Evolutionary conservation across 64 coral and sea anemone species (phyloP).

Genomic region (Stichodactyla helianthus): DNA sequence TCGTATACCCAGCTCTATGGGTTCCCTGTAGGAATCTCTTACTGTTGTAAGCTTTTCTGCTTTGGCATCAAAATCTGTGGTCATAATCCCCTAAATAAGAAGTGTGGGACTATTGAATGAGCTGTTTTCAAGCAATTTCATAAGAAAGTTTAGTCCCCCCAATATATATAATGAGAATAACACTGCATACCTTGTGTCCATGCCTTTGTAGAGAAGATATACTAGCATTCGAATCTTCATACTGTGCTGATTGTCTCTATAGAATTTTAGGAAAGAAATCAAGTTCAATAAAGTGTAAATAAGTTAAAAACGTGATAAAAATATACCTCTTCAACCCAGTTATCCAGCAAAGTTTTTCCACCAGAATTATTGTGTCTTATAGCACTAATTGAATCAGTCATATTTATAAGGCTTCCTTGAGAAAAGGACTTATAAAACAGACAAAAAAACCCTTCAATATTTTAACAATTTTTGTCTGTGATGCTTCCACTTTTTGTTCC

Average conservation of each 20-base stretch:
- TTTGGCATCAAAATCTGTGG: conserved; percentile 84
- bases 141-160: no score
- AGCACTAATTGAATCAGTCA: conserved; percentile 64
- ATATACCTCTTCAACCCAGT: conserved; percentile 98
- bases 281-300: neutral
- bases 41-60: conserved; percentile 80
- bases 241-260: conserved; percentile 79
- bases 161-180: no score
- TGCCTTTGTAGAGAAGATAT: conserved; percentile 71
- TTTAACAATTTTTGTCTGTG: neutral
- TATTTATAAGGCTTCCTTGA: neutral
- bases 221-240: conserved; percentile 61
- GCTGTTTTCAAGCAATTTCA: no score
- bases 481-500: neutral
- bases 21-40: conserved; percentile 82
- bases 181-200: conserved; percentile 96
- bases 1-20: conserved; percentile 46
- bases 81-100: conserved; percentile 69
- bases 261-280: neutral
- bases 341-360: conserved; percentile 91
- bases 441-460: neutral
- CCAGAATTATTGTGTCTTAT: conserved; percentile 81
- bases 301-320: neutral
- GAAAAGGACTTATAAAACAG: neutral
- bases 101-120: no score